Evolutionary conservation across 2,113 vertebrate genomes (phyloP), one percentile per base, ranked within the genome.

Genomic region (Desmodus rotundus): DNA sequence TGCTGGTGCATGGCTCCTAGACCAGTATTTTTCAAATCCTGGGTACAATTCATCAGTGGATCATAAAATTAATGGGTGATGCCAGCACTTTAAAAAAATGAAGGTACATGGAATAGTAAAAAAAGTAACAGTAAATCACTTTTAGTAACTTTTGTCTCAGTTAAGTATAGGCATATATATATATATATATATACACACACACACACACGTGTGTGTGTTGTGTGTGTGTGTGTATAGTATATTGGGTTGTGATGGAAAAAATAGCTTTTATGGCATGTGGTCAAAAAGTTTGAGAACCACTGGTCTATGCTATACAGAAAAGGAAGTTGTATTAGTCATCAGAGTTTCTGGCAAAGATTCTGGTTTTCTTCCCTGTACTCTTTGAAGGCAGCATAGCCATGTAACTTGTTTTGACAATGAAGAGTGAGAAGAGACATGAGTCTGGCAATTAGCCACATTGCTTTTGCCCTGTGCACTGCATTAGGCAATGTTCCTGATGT

Each of bases 91-190:
- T 41, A 6, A 36, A 74, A 80, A 81, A 76, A 82, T 54, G 17
- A 81, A 68, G n/a, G 74, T 58, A 36, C 81, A 68, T 76, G 28
- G 20, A 89, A 74, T 86, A 56, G 63, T 92, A 80, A 33, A 84
- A 81, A 89, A 92, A 85, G 63, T 47, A 92, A 61, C 61, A 74
- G 72, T 70, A 45, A 96, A 80, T 85, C 54, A 89, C 43, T 77
- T 91, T 83, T 38, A 61, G 68, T 52, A 88, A 77, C 11, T 54
- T 56, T 54, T 54, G 52, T 54, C 52, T 54, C 52, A 54, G 52
- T 80, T 70, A 70, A 68, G 54, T 63, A 70, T 47, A 52, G 68
- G 6, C 24, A 41, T 36, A 31, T 74, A 22, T 56, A 56, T 56
- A 3, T 22, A 56, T n/a, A 45, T 74, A 13, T 31, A 41, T 41